A percentile compares a stretch with the other conserved stretches of the same genome.
phyloP scores from a whole-genome alignment of 2,797 vertebrate species.

The Pristis pectinata region DNA sequence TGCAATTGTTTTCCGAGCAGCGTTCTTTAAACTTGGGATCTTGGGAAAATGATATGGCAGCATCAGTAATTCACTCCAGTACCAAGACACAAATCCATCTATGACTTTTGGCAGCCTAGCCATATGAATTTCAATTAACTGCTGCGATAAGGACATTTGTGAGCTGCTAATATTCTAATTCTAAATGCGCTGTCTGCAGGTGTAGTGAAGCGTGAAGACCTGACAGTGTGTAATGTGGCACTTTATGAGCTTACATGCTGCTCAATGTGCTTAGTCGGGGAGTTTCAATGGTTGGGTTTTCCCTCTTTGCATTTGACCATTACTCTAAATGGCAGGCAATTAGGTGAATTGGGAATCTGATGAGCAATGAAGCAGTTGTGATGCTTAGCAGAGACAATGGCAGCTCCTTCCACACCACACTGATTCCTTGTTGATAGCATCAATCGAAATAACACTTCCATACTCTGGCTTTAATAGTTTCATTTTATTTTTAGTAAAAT shows the following conservation, averaged over 20 bases:
- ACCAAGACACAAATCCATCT: background rate
- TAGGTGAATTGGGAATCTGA: background rate
- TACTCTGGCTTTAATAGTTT: background rate
- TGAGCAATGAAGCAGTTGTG: background rate
- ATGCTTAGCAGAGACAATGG: background rate
- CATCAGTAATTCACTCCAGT: background rate
- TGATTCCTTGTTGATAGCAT: background rate
- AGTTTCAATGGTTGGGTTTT: background rate
- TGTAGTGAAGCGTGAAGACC: background rate
- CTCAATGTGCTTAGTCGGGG: background rate
- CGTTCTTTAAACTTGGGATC: background rate
- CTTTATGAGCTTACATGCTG: background rate
- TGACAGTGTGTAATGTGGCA: background rate
- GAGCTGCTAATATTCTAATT: slow-evolving; percentile 12
- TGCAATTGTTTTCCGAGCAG: background rate
- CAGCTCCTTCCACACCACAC: background rate
- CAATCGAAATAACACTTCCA: background rate
- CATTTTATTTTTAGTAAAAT: background rate
- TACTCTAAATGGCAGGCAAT: background rate
- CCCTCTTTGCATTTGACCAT: slow-evolving; percentile 1
- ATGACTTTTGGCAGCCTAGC: background rate
- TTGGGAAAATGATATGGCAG: background rate
- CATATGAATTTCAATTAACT: slow-evolving; percentile 13
- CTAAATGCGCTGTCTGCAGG: background rate
- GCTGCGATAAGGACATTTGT: background rate